phyloP scores from a whole-genome alignment of 2,888 invertebrate genomes.

The Drosophila birchii region DNA sequence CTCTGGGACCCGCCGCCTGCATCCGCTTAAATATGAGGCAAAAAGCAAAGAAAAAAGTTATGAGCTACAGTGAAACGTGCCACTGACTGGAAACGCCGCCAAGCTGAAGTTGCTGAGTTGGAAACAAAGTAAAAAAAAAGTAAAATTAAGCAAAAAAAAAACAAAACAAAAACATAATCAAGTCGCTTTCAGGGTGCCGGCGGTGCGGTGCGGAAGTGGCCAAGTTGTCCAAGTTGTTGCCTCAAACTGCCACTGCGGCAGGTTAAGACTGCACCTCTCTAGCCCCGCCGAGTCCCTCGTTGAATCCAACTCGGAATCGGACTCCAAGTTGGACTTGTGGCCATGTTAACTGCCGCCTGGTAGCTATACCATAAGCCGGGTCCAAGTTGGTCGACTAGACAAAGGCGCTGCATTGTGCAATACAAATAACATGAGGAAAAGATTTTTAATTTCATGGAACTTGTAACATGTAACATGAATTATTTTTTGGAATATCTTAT shows the following conservation, averaged over 20 bases:
- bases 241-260: slow-evolving; percentile 8
- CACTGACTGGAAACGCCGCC: slow-evolving; percentile 49
- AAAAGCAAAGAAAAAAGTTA: slow-evolving; percentile 62
- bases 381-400: neutral
- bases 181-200: slow-evolving; percentile 22
- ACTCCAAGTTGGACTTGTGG: slow-evolving; percentile 22
- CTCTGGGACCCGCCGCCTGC: slow-evolving; percentile 53
- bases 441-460: no score
- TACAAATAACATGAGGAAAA: no score
- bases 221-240: slow-evolving; percentile 13
- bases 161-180: slow-evolving; percentile 61
- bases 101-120: slow-evolving; percentile 58
- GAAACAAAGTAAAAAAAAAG: slow-evolving; percentile 52
- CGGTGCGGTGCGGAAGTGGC: slow-evolving; percentile 55
- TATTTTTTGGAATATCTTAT: no score
- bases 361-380: neutral
- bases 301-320: slow-evolving; percentile 2
- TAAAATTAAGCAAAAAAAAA: neutral
- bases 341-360: slow-evolving; percentile 24
- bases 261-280: neutral
- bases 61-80: slow-evolving; percentile 67
- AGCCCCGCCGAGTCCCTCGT: neutral
- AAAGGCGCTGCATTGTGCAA: neutral
- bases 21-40: slow-evolving; percentile 70
- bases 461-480: no score